Conservation (phyloP, 2,888 invertebrate genomes). For the Drosophila flavopinicola region DNA sequence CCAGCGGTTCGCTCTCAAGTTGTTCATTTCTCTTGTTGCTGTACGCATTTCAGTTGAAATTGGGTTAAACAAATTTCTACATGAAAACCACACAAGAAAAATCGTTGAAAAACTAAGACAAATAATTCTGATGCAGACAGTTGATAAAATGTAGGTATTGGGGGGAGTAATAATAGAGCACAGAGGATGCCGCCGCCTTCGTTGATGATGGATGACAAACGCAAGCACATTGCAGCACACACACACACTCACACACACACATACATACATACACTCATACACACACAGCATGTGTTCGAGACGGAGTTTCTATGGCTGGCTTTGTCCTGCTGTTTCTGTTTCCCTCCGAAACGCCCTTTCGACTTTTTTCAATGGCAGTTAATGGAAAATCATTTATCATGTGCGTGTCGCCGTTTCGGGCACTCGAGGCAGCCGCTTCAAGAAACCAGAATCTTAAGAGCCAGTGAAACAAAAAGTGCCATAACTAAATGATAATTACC, state of each 20-base stretch:
- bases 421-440: conserved; percentile 14
- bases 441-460: conserved; percentile 33
- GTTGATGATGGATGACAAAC: conserved; percentile 75
- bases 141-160: conserved; percentile 30
- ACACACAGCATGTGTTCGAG: conserved; percentile 27
- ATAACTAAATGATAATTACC: conserved; percentile 78
- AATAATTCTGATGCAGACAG: conserved; percentile 49
- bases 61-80: conserved; percentile 56
- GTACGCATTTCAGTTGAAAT: conserved; percentile 52
- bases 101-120: conserved; percentile 44
- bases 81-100: conserved; percentile 26
- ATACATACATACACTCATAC: neutral
- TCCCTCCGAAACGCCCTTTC: conserved; percentile 17
- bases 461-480: conserved; percentile 65
- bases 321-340: conserved; percentile 35
- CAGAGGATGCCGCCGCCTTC: conserved; percentile 29
- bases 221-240: conserved; percentile 43
- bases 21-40: conserved; percentile 6
- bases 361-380: conserved; percentile 63
- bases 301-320: conserved; percentile 24
- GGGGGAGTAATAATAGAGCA: conserved; percentile 4
- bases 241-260: conserved; percentile 1
- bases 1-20: conserved; percentile 7
- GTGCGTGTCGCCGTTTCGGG: conserved; percentile 56
- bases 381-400: conserved; percentile 82